Conservation (phyloP, 1,140 invertebrate genomes). For the Bombus superbus region DNA sequence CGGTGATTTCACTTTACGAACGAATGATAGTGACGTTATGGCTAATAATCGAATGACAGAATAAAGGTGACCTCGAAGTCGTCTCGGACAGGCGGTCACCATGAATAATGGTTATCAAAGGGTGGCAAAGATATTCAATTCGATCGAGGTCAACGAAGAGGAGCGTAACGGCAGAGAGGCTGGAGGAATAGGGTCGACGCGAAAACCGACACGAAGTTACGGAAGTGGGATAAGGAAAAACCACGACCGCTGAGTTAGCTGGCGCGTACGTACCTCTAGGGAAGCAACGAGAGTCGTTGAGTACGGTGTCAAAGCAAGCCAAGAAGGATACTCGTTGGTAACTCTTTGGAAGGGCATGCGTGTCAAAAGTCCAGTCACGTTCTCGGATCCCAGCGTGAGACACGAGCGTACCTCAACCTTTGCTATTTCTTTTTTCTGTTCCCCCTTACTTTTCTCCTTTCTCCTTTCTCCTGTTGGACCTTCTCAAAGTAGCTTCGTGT, state of each 20-base stretch:
- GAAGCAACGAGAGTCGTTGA: slow-evolving; percentile 41
- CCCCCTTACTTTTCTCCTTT: no score
- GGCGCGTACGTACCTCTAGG: slow-evolving; percentile 17
- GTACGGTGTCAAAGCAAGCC: slow-evolving; percentile 70
- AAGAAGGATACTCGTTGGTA: slow-evolving; percentile 69
- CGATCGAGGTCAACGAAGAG: neutral
- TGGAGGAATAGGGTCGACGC: neutral
- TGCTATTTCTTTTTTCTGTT: slow-evolving; percentile 59
- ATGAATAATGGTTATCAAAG: neutral
- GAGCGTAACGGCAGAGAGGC: neutral
- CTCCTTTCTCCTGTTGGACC: neutral
- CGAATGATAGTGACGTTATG: slow-evolving; percentile 11
- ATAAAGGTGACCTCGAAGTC: neutral
- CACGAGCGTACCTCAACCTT: slow-evolving; percentile 78
- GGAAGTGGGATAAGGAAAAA: neutral
- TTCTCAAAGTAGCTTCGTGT: slow-evolving; percentile 13
- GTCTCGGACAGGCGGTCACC: neutral
- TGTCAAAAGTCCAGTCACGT: slow-evolving; percentile 78
- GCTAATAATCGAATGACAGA: slow-evolving; percentile 1
- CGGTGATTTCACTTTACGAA: neutral
- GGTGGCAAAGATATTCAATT: neutral
- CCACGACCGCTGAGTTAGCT: slow-evolving; percentile 1
- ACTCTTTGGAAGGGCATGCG: slow-evolving; percentile 71
- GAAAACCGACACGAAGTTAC: neutral
- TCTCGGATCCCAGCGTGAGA: slow-evolving; percentile 69